phyloP scores from a whole-genome alignment of 2,113 vertebrate species.

The Empidonax traillii region DNA sequence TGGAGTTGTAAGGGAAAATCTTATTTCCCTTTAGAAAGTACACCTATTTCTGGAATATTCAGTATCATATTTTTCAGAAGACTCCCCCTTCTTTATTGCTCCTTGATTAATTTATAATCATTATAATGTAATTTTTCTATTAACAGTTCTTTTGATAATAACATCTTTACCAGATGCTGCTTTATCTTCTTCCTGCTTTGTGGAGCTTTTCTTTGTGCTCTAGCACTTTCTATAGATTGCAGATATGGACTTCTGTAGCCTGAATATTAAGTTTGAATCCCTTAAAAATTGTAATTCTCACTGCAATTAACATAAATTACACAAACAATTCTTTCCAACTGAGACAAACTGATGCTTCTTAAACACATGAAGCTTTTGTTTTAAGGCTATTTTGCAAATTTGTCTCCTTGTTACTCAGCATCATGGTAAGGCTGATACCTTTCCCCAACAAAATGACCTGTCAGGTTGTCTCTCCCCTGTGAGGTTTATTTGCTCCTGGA shows the following conservation, averaged over 20 bases:
- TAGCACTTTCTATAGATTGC: background rate
- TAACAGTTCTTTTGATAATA: background rate
- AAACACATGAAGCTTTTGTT: background rate
- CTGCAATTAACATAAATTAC: background rate
- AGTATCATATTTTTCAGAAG: background rate
- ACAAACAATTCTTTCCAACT: background rate
- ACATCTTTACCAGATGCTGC: background rate
- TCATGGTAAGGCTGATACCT: background rate
- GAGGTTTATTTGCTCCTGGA: background rate
- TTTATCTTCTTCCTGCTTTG: background rate
- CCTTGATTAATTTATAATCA: background rate
- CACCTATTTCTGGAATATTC: background rate
- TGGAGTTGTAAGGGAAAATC: background rate
- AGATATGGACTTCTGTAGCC: background rate
- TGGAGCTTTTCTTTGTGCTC: background rate
- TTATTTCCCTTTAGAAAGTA: background rate
- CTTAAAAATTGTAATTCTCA: background rate
- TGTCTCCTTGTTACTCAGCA: background rate
- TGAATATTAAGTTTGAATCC: background rate
- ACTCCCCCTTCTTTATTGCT: background rate
- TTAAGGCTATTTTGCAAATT: background rate
- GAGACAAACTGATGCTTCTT: background rate
- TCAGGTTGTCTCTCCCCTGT: background rate
- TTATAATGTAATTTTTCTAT: background rate
- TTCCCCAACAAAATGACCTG: background rate